Conservation (phyloP, 92 coral and sea anemone genomes). For the Phymanthus crucifer region DNA sequence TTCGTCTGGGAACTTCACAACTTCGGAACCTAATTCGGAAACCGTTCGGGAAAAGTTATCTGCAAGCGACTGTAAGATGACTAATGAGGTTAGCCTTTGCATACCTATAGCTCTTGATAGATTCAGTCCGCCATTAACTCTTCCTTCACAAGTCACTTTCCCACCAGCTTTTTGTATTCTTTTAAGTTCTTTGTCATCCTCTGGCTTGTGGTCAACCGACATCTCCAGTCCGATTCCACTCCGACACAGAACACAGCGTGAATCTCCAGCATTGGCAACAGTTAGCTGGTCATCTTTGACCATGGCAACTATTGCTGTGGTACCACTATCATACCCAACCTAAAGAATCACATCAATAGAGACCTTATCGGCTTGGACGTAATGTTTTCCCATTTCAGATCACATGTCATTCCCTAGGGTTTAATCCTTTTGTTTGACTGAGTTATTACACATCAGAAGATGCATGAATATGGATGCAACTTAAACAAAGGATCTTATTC, state of each 20-base stretch:
- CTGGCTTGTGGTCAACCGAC: slow-evolving; percentile 97
- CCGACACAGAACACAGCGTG: slow-evolving; percentile 95
- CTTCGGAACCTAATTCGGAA: no score
- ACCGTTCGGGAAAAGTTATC: no score
- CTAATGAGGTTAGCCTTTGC: no score
- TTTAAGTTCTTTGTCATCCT: slow-evolving; percentile 80
- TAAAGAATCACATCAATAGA: not conserved
- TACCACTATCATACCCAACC: slow-evolving; percentile 98
- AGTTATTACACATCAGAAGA: no score
- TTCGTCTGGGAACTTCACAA: no score
- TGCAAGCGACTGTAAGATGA: no score
- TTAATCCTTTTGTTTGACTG: no score
- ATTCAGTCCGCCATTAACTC: slow-evolving; percentile 97
- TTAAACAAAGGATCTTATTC: no score
- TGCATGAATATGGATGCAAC: no score
- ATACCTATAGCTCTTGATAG: slow-evolving; percentile 95
- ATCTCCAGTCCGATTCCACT: slow-evolving; percentile 94
- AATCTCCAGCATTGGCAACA: slow-evolving; percentile 96
- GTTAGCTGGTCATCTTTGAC: slow-evolving; percentile 62
- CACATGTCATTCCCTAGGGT: no score
- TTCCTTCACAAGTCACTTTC: slow-evolving; percentile 89
- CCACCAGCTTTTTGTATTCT: slow-evolving; percentile 98
- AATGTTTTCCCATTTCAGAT: not conserved
- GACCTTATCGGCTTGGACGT: no score
- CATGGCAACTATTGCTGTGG: slow-evolving; percentile 93